Conservation (phyloP, 2,797 vertebrate genomes). For the Acipenser ruthenus region DNA sequence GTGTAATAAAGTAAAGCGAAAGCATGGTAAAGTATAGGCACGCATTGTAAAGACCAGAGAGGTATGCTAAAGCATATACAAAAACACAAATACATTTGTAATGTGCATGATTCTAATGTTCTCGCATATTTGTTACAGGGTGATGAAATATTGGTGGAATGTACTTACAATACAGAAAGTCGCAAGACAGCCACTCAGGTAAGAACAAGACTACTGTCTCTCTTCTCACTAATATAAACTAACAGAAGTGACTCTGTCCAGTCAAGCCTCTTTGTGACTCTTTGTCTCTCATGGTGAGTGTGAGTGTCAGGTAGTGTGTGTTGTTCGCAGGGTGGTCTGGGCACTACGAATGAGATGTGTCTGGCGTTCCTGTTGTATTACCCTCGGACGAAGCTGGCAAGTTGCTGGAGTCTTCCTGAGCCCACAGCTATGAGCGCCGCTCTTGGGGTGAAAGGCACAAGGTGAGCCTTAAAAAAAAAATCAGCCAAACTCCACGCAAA, state of each 20-base stretch:
- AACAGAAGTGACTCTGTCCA: background rate
- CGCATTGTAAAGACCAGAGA: no score
- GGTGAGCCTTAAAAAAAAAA: no score
- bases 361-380: constrained; percentile 56
- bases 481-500: no score
- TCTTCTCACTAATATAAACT: background rate
- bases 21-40: no score
- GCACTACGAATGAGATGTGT: constrained; percentile 55
- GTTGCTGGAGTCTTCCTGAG: constrained; percentile 42
- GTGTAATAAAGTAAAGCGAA: no score
- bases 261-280: background rate
- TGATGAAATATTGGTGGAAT: constrained; percentile 55
- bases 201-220: constrained; percentile 6
- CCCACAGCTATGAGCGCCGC: no score
- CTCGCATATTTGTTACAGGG: constrained; percentile 29
- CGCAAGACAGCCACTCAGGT: constrained; percentile 43
- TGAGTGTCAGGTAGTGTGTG: background rate
- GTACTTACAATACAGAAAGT: constrained; percentile 46
- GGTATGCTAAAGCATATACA: no score
- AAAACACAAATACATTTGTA: no score
- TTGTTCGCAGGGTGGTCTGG: constrained; percentile 42
- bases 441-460: no score
- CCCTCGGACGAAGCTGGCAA: constrained; percentile 38
- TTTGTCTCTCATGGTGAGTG: background rate
- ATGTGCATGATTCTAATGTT: background rate